Conservation (phyloP, 2,113 vertebrate species). For the Zingel zingel region DNA sequence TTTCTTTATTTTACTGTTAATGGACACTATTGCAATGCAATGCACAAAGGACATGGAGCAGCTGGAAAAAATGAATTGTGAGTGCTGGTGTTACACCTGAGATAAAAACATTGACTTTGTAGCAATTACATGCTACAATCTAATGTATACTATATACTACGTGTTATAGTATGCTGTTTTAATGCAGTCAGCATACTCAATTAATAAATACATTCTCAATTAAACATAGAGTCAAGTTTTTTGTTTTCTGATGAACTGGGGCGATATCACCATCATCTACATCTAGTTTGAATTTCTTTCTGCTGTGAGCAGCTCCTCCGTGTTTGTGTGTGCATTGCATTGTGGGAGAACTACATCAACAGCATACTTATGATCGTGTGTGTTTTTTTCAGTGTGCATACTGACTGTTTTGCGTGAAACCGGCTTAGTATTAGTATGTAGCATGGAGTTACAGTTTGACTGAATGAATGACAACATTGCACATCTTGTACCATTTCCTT, state of each 20-base stretch:
- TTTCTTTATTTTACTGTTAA: background rate
- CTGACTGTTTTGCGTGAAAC: background rate
- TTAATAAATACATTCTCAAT: no score
- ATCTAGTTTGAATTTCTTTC: no score
- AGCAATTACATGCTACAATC: background rate
- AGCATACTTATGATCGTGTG: background rate
- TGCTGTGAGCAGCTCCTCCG: no score
- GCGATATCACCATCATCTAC: background rate
- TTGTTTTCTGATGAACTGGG: background rate
- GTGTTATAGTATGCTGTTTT: background rate
- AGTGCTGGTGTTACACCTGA: background rate
- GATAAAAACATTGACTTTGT: background rate
- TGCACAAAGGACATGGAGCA: background rate
- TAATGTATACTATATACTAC: background rate
- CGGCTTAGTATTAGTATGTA: background rate
- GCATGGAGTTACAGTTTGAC: background rate
- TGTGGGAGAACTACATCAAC: background rate
- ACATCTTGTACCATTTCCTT: background rate
- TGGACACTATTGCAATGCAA: background rate
- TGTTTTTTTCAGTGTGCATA: background rate
- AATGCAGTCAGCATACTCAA: background rate
- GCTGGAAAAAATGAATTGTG: background rate
- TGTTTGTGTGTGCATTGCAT: background rate
- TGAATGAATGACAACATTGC: background rate
- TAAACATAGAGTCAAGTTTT: no score